A percentile compares a stretch with the other conserved stretches of the same genome.
Evolutionary conservation across 2,113 vertebrate genomes (phyloP).

Genomic region (Apistogramma diplotaenia): DNA sequence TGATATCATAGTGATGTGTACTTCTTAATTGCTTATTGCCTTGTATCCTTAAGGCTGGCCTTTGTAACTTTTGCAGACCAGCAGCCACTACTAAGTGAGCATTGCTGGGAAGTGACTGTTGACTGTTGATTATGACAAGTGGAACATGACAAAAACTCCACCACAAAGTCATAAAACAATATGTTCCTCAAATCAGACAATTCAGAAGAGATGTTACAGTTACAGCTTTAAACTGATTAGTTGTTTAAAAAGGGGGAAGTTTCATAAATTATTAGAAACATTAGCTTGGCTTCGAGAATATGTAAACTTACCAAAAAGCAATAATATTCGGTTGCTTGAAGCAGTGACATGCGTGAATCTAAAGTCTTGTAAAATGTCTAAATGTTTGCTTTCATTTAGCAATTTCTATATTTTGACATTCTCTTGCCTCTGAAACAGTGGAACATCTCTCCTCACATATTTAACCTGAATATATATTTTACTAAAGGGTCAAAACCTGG

Average conservation of each 20-base stretch:
- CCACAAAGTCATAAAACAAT: neutral
- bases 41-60: neutral
- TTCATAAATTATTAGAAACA: neutral
- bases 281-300: neutral
- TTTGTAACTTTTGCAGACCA: neutral
- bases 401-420: neutral
- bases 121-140: neutral
- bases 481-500: neutral
- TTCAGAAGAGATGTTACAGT: neutral
- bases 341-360: neutral
- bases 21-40: neutral
- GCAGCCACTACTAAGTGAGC: neutral
- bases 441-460: neutral
- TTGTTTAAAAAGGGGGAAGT: no score
- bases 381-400: neutral
- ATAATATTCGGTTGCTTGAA: neutral
- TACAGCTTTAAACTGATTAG: neutral
- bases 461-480: neutral
- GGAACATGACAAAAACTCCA: neutral
- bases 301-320: neutral
- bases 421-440: neutral
- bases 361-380: neutral
- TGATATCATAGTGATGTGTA: neutral
- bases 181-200: neutral
- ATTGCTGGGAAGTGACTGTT: neutral